Percentiles rank a stretch among this genome's conserved stretches.
Conservation (phyloP, 1,140 invertebrate species). For the Pseudomyrmex concolor region DNA sequence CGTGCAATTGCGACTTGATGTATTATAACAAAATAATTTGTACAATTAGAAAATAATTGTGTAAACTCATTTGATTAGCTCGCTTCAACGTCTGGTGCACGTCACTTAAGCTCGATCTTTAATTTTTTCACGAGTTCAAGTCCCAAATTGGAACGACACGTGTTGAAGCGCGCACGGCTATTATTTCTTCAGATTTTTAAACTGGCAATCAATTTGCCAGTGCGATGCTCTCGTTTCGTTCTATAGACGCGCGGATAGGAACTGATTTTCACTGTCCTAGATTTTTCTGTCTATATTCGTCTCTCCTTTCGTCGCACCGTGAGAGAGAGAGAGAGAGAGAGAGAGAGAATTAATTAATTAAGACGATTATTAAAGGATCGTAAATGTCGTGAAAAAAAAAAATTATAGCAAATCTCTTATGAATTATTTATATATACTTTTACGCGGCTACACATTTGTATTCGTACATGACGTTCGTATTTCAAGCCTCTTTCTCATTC, state of each 20-base stretch:
- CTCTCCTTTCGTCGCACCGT: conserved; percentile 12
- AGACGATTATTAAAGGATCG: conserved; percentile 5
- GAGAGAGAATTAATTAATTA: conserved; percentile 26
- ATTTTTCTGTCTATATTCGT: conserved; percentile 68
- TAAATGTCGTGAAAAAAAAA: background rate
- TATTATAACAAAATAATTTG: too few relatives aligned
- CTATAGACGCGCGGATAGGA: conserved; percentile 50
- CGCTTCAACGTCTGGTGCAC: too few relatives aligned
- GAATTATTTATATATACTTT: conserved; percentile 35
- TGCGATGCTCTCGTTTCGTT: conserved; percentile 69
- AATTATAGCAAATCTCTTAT: background rate
- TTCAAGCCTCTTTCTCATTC: too few relatives aligned
- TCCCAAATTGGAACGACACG: conserved; percentile 20
- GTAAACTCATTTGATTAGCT: too few relatives aligned
- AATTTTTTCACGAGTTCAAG: conserved; percentile 7
- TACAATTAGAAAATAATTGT: too few relatives aligned
- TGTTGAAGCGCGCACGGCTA: conserved; percentile 10
- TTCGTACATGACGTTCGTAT: background rate
- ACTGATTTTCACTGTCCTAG: conserved; percentile 74
- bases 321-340: conserved; percentile 22
- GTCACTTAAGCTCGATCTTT: conserved; percentile 15
- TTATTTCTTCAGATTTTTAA: conserved; percentile 41
- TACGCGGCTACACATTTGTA: background rate
- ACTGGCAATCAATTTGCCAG: conserved; percentile 49
- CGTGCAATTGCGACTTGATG: too few relatives aligned